Evolutionary conservation across 2,113 vertebrate genomes (phyloP).

Genomic region (Pachypanchax playfairii): DNA sequence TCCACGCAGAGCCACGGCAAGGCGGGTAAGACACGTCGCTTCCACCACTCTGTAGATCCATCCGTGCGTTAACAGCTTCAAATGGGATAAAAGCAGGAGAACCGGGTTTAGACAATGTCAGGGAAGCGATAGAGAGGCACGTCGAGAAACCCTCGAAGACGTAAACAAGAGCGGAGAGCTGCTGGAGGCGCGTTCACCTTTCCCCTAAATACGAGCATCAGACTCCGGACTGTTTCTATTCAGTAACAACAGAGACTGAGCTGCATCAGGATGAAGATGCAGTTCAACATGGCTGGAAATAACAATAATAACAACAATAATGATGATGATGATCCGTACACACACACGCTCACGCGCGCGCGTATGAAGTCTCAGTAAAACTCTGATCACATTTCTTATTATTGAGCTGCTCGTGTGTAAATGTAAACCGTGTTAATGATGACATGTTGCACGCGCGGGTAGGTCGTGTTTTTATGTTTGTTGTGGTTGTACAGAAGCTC

Average conservation of each 20-base stretch:
- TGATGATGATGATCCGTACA: neutral
- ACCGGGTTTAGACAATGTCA: neutral
- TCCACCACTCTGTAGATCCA: neutral
- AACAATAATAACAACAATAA: neutral
- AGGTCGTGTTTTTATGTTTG: neutral
- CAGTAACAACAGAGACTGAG: neutral
- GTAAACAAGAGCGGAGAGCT: conserved; percentile 57
- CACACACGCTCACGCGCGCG: too few relatives aligned
- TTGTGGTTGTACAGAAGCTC: conserved; percentile 18
- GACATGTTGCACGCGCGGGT: neutral
- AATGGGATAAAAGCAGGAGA: too few relatives aligned
- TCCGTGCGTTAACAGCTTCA: too few relatives aligned
- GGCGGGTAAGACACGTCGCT: conserved; percentile 67
- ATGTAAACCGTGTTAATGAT: neutral
- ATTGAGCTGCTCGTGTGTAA: neutral
- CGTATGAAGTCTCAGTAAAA: neutral
- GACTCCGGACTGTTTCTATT: conserved; percentile 1
- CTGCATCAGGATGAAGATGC: neutral
- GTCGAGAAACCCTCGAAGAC: conserved; percentile 25
- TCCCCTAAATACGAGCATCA: conserved; percentile 51
- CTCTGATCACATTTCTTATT: too few relatives aligned
- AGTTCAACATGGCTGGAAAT: neutral
- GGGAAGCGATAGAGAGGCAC: neutral
- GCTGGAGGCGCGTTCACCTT: conserved; percentile 62
- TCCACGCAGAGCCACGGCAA: conserved; percentile 56